phyloP scores from a whole-genome alignment of 2,113 vertebrate species.

The Naja naja region DNA sequence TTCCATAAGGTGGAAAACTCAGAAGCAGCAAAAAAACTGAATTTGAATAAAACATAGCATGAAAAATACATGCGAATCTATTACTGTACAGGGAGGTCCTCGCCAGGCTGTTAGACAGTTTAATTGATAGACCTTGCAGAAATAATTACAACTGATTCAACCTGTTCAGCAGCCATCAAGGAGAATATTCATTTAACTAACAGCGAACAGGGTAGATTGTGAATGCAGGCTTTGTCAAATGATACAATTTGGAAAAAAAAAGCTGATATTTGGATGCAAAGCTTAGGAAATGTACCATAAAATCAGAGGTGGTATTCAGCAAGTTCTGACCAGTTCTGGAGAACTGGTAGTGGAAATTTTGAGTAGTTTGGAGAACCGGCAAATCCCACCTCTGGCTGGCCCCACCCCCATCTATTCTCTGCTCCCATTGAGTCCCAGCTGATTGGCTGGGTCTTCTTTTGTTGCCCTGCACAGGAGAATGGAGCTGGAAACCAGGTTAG shows the following conservation, averaged over 20 bases:
- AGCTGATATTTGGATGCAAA: neutral
- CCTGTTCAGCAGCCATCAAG: conserved; percentile 26
- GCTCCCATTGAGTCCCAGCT: no score
- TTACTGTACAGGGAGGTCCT: conserved; percentile 32
- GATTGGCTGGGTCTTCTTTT: no score
- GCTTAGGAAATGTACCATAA: neutral
- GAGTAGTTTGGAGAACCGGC: no score
- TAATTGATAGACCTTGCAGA: conserved; percentile 57
- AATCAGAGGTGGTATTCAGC: no score
- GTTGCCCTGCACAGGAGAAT: no score
- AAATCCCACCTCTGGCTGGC: no score
- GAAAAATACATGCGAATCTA: conserved; percentile 27
- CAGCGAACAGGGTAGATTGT: conserved; percentile 26
- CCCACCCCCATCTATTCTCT: no score
- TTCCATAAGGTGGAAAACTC: conserved; percentile 37
- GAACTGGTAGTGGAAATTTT: no score
- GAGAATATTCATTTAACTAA: conserved; percentile 46
- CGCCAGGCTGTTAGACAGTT: conserved; percentile 29
- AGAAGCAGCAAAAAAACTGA: conserved; percentile 18
- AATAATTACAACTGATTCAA: conserved; percentile 44
- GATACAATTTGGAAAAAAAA: neutral
- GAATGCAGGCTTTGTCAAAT: neutral
- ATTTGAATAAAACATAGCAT: conserved; percentile 35
- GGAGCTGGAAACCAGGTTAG: no score
- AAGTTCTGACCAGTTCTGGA: no score